These are phyloP conservation scores for Pangasianodon gigas DNA, from an alignment of 2,113 vertebrate species.

Conservation along the genomic window DNA sequence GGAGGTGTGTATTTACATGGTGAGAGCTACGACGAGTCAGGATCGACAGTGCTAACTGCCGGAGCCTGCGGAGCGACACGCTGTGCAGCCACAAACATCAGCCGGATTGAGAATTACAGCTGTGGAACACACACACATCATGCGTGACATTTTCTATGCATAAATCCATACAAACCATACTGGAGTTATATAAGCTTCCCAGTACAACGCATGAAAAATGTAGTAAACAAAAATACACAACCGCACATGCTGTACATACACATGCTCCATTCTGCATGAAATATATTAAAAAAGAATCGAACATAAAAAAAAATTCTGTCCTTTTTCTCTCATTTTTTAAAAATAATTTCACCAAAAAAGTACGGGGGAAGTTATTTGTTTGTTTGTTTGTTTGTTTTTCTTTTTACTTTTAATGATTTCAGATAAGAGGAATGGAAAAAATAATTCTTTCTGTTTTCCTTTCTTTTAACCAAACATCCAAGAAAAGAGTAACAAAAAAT, in stretches of 20 bases:
- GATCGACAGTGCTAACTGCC: conserved; percentile 8
- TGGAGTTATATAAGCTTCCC: neutral
- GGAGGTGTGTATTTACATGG: conserved; percentile 38
- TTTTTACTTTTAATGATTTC: neutral
- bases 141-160: conserved; percentile 14
- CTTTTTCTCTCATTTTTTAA: neutral
- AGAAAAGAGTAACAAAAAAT: neutral
- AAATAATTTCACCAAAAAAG: neutral
- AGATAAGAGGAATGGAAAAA: neutral
- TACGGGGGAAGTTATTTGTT: neutral
- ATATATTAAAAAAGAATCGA: neutral
- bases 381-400: neutral
- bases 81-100: neutral
- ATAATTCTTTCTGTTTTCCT: neutral
- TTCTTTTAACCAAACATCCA: neutral
- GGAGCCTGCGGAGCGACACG: neutral
- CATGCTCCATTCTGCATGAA: neutral
- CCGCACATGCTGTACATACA: neutral
- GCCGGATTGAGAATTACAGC: neutral
- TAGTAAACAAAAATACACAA: neutral
- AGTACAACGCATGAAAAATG: neutral
- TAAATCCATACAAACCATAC: conserved; percentile 25
- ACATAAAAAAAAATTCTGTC: no score
- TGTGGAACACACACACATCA: neutral
- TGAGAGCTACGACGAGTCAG: neutral